Base-by-base conservation (phyloP, 2,888 invertebrate species). In the Cerceris rybyensis region DNA sequence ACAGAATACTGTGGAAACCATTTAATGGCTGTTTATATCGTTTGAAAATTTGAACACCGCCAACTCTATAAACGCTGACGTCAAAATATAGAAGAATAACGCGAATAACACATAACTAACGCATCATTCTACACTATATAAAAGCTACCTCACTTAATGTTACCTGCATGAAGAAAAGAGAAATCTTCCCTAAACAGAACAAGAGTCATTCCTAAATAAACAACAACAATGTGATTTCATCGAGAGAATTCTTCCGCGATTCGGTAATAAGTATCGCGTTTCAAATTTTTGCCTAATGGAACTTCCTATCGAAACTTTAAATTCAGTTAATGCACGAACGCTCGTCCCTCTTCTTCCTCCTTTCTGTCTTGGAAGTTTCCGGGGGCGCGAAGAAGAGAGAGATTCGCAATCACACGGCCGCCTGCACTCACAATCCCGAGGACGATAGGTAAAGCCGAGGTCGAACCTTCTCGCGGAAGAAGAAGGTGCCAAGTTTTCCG, bases 361-460 rank as follows among this genome's bases (percentile, higher is more conserved):
- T 43, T 1, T 9, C 39, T 58, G 46, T 61, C 70, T 28, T 57
- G 63, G 70, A 70, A 70, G 66, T 80, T 66, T 66, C 71, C 67
- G 41, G 59, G 57, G 52, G 52, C 54, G 63, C 76, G 66, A 28
- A 28, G 28, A 28, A 28, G 28, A 28, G 28, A 43, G 54, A 61
- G 80, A 77, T 70, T 80, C 50, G 81, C 74, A 81, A 81, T 81
- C 80, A 80, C 74, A 81, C 80, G 80, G 80, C 80, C 81, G 79
- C 73, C 79, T 81, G 81, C 81, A 74, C 79, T 80, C 74, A 77
- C 80, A 80, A 80, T 80, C 74, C 77, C 69, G 54, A 52, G 52
- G 73, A 66, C 80, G 73, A 80, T 80, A 70, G 77, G 80, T 61
- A 74, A 77, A 77, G 70, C 76, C 61, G 58, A 54, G 73, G 59